These are phyloP conservation scores for Eurosta solidaginis DNA, from an alignment of 1,140 invertebrate genomes.

Conservation along the genomic window DNA sequence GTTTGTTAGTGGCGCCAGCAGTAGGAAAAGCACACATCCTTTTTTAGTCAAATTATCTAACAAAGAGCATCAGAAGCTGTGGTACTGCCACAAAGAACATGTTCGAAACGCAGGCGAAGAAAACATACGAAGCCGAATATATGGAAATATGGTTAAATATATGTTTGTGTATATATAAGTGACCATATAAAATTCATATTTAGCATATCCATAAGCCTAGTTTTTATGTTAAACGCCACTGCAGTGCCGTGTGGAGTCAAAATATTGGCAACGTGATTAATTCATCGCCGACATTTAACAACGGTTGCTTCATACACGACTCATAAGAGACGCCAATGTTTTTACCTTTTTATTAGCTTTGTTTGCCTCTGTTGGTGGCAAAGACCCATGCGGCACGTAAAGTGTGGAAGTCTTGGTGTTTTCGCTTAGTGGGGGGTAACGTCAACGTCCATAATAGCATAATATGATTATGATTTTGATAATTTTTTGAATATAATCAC, in stretches of 20 bases:
- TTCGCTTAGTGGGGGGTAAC: not conserved
- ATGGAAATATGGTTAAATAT: constrained; percentile 7
- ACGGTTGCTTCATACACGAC: constrained; percentile 4
- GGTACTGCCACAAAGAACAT: not conserved
- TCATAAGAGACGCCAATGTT: not conserved
- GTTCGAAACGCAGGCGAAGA: not conserved
- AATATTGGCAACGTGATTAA: constrained; percentile 2
- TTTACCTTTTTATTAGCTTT: no score
- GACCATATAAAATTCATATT: not conserved
- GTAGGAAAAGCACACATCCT: constrained; percentile 16
- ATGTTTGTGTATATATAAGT: not conserved
- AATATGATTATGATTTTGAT: constrained; percentile 26
- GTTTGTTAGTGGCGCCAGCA: not conserved
- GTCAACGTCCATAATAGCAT: not conserved
- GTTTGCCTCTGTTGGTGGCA: not conserved
- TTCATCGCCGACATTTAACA: constrained; percentile 8
- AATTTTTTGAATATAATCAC: constrained; percentile 7
- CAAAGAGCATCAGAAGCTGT: not conserved
- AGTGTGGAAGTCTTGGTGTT: not conserved
- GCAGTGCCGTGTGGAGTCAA: not conserved
- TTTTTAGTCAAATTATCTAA: constrained; percentile 27
- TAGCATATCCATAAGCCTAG: not conserved
- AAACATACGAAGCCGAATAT: not conserved
- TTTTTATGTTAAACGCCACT: not conserved
- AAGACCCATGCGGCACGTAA: not conserved